Conservation (phyloP, 2,888 invertebrate genomes). For the Mesodorylaimus sp. region DNA sequence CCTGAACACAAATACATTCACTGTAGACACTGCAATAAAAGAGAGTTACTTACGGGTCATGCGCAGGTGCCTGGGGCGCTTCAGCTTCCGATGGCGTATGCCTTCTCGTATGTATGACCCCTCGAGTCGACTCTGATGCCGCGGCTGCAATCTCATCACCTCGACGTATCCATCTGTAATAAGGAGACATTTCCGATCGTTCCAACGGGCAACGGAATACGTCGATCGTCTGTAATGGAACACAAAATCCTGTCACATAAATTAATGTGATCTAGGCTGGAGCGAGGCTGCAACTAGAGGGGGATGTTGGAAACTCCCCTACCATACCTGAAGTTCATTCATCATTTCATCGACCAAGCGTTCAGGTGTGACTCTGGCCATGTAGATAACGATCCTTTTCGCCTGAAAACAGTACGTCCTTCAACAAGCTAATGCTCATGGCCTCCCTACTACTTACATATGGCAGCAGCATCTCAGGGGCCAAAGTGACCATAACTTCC, state of each 20-base stretch:
- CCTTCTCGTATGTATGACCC: constrained; percentile 85
- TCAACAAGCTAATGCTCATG: no score
- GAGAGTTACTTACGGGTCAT: not conserved
- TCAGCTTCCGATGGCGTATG: constrained; percentile 35
- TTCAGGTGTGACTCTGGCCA: constrained; percentile 76
- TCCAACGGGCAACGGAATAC: constrained; percentile 86
- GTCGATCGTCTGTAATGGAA: constrained; percentile 52
- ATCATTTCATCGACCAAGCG: constrained; percentile 86
- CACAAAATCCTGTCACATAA: not conserved
- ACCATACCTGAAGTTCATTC: constrained; percentile 59
- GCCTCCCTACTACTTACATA: constrained; percentile 48
- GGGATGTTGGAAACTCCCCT: constrained; percentile 6
- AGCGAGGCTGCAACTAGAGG: no score
- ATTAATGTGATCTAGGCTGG: no score
- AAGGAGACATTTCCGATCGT: constrained; percentile 90
- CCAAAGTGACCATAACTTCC: constrained; percentile 86
- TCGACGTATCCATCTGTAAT: constrained; percentile 52
- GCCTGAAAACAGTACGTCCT: no score
- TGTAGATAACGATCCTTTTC: constrained; percentile 75
- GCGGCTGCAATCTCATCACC: not conserved
- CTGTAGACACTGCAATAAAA: not conserved
- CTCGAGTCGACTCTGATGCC: no score
- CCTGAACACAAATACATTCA: not conserved
- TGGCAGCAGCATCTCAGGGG: constrained; percentile 75
- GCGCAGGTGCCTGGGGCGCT: not conserved